phyloP scores from a whole-genome alignment of 35 echinoderm and acorn worm genomes.

The Ptychodera flava region DNA sequence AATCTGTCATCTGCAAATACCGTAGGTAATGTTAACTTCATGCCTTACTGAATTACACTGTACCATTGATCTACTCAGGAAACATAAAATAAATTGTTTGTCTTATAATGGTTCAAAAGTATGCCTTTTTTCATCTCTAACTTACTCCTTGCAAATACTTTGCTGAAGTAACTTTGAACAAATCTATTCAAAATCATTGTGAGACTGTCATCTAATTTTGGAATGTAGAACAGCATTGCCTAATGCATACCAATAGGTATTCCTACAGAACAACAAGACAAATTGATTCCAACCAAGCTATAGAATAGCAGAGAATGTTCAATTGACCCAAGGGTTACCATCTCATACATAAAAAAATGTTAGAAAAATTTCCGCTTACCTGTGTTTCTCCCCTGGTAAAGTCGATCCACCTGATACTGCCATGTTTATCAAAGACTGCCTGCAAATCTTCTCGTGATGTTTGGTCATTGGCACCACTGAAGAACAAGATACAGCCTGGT shows the following conservation, averaged over 20 bases:
- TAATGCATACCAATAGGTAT: not conserved
- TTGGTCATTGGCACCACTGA: slow-evolving; percentile 79
- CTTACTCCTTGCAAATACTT: too few relatives aligned
- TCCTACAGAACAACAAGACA: not conserved
- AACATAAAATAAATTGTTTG: too few relatives aligned
- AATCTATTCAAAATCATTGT: too few relatives aligned
- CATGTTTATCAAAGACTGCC: slow-evolving; percentile 79
- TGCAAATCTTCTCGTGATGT: slow-evolving; percentile 87
- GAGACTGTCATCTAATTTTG: too few relatives aligned
- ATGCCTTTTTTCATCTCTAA: too few relatives aligned
- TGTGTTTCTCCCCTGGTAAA: slow-evolving; percentile 86
- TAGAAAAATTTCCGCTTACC: slow-evolving; percentile 30
- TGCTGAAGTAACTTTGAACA: too few relatives aligned
- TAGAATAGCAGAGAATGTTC: not conserved
- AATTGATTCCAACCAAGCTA: not conserved
- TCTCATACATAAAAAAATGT: not conserved
- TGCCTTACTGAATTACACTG: too few relatives aligned
- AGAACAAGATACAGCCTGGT: slow-evolving; percentile 65
- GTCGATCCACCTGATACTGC: slow-evolving; percentile 76
- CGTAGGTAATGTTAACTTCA: too few relatives aligned
- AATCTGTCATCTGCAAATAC: too few relatives aligned
- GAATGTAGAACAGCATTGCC: not conserved
- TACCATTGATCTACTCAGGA: too few relatives aligned
- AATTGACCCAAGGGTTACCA: not conserved
- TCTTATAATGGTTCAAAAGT: too few relatives aligned